Base-by-base conservation (phyloP, 1,140 invertebrate genomes). In the Trinorchestia longiramus region DNA sequence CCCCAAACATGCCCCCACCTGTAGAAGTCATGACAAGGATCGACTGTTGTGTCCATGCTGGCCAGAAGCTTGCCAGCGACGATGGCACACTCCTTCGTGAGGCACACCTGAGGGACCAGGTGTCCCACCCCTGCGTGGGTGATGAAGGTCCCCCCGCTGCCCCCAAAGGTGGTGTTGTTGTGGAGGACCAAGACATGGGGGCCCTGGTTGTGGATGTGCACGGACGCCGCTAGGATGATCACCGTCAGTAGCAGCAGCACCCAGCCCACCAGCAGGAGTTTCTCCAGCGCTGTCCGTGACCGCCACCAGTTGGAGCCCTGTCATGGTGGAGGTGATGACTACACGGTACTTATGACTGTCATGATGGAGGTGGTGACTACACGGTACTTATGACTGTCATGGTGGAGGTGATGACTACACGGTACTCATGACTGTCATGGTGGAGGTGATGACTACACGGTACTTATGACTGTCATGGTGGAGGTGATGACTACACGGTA, bases 11-110 rank as follows among this genome's bases (percentile, higher is more conserved):
- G 11, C 62, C 15, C 0, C 43, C 92, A 94, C 92, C 92, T 96
- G 97, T 97, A 98, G 96, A 98, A 97, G 97, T 98, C 97, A 36
- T 97, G 97, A 96, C 98, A 98, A 19, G 97, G 98, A 95, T 98
- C 97, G 3, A 98, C 98, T 0, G 97, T 97, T 0, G 97, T 97
- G 97, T 99, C 98, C 97, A 99, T 98, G 0, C 98, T 98, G 96
- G 98, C 98, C 87, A 99, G 98, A 77, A 99, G 98, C 87, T 95
- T 88, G 88, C 96, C 95, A 41, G 96, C 87, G 40, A 96, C 62
- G 87, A 97, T 96, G 47, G 97, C 96, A 41, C 96, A 96, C 45
- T 96, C 95, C 44, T 95, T 95, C 28, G 90, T 96, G 45, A 96
- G 87, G 88, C 95, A 96, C 8, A 94, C 92, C 43, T 45, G 36